These are phyloP conservation scores for Panthera tigris DNA, from an alignment of 2,113 vertebrate species.

Conservation along the genomic window DNA sequence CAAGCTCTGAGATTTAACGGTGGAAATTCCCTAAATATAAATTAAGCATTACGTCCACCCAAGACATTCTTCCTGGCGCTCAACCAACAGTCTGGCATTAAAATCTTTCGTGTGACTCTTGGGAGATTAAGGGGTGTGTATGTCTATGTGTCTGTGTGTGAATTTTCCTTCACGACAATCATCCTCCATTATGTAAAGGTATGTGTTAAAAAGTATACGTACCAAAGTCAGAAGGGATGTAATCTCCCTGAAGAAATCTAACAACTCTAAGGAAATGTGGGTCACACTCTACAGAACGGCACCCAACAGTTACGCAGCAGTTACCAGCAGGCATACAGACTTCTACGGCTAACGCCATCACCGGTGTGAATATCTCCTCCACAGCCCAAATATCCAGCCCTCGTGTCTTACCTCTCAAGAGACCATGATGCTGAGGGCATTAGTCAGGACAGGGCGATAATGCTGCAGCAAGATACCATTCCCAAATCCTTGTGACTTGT, in stretches of 20 bases:
- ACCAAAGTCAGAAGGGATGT: neutral
- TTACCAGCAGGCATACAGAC: neutral
- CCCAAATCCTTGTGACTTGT: neutral
- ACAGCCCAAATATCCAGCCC: neutral
- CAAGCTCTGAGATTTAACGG: conserved; percentile 62
- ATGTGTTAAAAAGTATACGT: neutral
- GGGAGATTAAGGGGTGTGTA: neutral
- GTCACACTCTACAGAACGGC: neutral
- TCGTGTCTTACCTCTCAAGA: neutral
- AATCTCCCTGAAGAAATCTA: neutral
- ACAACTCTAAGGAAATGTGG: neutral
- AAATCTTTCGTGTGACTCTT: conserved; percentile 30
- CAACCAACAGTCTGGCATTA: conserved; percentile 54
- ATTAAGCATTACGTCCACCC: conserved; percentile 59
- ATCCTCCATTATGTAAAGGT: neutral
- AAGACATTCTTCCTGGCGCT: conserved; percentile 56
- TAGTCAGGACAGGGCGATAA: neutral
- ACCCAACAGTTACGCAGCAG: neutral
- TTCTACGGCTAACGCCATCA: neutral
- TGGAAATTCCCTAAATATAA: conserved; percentile 76
- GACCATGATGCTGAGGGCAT: rapidly evolving
- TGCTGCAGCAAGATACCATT: neutral
- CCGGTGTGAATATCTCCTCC: neutral
- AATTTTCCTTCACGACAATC: conserved; percentile 8
- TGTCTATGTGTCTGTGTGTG: neutral